Evolutionary conservation across 1,140 invertebrate genomes (phyloP).

Genomic region (Danaus melanippus): DNA sequence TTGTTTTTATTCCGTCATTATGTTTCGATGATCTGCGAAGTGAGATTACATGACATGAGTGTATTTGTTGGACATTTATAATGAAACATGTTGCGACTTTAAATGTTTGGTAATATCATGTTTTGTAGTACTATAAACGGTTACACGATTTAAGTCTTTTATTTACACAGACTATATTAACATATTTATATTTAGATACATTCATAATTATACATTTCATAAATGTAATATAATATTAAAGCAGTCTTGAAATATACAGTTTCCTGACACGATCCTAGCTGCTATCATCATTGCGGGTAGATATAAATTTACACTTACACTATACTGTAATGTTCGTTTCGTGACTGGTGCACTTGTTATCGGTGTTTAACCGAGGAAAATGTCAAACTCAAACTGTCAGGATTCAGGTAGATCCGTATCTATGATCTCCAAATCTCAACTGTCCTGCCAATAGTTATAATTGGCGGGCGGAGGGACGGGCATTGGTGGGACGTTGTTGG

Average conservation of each 20-base stretch:
- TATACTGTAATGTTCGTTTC: not conserved
- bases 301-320: slow-evolving; percentile 4
- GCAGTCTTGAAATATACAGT: slow-evolving; percentile 35
- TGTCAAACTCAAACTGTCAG: slow-evolving; percentile 11
- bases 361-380: too few relatives aligned
- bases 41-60: slow-evolving; percentile 41
- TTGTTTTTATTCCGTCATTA: slow-evolving; percentile 15
- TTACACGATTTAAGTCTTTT: slow-evolving; percentile 26
- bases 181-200: slow-evolving; percentile 6
- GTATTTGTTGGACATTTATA: slow-evolving; percentile 28
- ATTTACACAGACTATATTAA: not conserved
- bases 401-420: slow-evolving; percentile 25
- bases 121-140: slow-evolving; percentile 61
- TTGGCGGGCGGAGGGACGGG: slow-evolving; percentile 46
- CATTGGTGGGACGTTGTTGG: slow-evolving; percentile 43
- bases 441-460: slow-evolving; percentile 65
- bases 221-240: slow-evolving; percentile 51
- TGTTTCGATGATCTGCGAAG: slow-evolving; percentile 47
- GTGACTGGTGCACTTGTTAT: not conserved
- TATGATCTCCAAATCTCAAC: slow-evolving; percentile 48
- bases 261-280: slow-evolving; percentile 13
- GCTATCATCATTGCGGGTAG: slow-evolving; percentile 5
- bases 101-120: slow-evolving; percentile 57
- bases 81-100: slow-evolving; percentile 26
- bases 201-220: slow-evolving; percentile 55